These are phyloP conservation scores for Escarpia spicata DNA, from an alignment of 2,888 invertebrate species.

Conservation along the genomic window DNA sequence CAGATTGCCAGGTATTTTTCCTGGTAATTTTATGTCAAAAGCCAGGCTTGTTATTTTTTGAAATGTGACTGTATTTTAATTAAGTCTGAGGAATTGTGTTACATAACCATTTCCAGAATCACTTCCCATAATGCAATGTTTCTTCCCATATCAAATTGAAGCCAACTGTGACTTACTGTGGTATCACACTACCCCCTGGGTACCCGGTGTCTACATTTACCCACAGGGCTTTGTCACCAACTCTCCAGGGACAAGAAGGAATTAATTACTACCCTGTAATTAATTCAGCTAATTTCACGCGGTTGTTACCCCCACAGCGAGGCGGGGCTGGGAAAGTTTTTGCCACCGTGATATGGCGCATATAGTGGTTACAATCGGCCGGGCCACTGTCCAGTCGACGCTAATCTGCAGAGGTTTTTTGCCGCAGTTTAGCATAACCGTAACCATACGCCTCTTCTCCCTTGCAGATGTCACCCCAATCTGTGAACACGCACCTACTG, in stretches of 20 bases:
- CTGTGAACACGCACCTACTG: neutral
- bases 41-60: neutral
- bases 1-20: neutral
- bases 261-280: neutral
- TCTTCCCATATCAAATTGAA: neutral
- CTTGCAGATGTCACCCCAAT: neutral
- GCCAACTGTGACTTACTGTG: neutral
- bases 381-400: neutral
- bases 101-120: no score
- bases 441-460: neutral
- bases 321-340: neutral
- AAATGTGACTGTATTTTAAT: no score
- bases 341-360: neutral
- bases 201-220: neutral
- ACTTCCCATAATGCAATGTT: no score
- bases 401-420: neutral
- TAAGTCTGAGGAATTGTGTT: no score
- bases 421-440: neutral
- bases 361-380: neutral
- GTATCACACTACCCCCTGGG: neutral
- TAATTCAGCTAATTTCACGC: slow-evolving; percentile 4
- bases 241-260: neutral
- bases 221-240: neutral
- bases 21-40: neutral
- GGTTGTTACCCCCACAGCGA: neutral